Conservation (phyloP, 2,113 vertebrate species). For the Psilopsiagon aurifrons region DNA sequence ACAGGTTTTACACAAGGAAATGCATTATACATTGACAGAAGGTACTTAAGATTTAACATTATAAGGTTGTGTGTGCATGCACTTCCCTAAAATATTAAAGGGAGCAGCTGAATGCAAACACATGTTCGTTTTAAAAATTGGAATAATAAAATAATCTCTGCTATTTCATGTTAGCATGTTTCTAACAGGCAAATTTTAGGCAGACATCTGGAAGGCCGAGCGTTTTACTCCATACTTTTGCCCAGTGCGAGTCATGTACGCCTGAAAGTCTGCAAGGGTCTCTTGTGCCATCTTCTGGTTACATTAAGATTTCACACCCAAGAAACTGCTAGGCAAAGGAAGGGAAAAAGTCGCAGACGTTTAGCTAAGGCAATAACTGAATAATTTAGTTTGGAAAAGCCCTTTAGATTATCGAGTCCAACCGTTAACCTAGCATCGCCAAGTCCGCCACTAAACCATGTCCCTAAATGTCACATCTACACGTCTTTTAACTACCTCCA, state of each 20-base stretch:
- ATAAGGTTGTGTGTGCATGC: background rate
- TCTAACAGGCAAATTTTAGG: background rate
- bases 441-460: background rate
- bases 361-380: background rate
- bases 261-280: background rate
- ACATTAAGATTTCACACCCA: background rate
- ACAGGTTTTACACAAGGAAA: background rate
- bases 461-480: background rate
- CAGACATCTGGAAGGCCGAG: background rate
- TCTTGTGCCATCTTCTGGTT: slow-evolving; percentile 58
- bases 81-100: background rate
- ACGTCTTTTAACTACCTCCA: background rate
- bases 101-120: background rate
- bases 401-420: background rate
- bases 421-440: background rate
- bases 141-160: background rate
- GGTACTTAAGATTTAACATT: background rate
- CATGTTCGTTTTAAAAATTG: background rate
- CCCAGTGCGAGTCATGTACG: fast-evolving
- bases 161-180: background rate
- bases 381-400: background rate
- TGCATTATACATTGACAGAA: background rate
- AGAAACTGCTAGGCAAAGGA: background rate
- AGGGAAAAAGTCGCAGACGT: background rate
- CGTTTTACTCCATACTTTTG: background rate